phyloP scores from a whole-genome alignment of 2,888 invertebrate genomes.

The Carcina quercana region DNA sequence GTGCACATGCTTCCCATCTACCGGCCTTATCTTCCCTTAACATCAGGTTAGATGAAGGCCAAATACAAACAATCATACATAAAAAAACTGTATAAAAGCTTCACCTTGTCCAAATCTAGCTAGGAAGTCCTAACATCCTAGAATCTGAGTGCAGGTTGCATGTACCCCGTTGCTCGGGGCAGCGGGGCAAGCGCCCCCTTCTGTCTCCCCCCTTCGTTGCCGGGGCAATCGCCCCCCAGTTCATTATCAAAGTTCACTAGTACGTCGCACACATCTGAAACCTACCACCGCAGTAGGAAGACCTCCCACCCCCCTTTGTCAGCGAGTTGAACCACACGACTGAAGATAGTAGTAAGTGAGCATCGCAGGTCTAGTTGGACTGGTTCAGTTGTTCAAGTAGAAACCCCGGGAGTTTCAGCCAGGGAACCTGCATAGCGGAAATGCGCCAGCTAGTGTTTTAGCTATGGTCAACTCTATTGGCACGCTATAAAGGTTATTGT shows the following conservation, averaged over 20 bases:
- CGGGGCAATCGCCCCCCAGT: constrained; percentile 58
- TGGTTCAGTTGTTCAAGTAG: constrained; percentile 47
- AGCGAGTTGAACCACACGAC: constrained; percentile 6
- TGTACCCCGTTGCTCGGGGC: constrained; percentile 32
- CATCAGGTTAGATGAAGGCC: too few species aligned
- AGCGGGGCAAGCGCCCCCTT: constrained; percentile 18
- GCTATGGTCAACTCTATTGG: too few species aligned
- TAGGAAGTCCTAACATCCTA: constrained; percentile 7
- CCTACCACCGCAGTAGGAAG: background rate
- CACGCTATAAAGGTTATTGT: too few species aligned
- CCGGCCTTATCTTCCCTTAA: too few species aligned
- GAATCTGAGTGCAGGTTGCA: constrained; percentile 50
- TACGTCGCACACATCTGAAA: constrained; percentile 48
- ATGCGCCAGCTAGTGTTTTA: constrained; percentile 32
- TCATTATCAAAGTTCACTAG: constrained; percentile 74
- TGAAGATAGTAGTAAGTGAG: constrained; percentile 11
- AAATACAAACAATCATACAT: too few species aligned
- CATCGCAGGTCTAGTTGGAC: constrained; percentile 32
- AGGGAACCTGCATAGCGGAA: constrained; percentile 57
- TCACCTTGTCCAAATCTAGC: too few species aligned
- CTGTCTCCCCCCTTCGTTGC: constrained; percentile 28
- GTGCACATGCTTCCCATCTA: too few species aligned
- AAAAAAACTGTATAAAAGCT: too few species aligned
- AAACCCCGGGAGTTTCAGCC: constrained; percentile 52
- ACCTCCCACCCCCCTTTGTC: background rate